Base-by-base conservation (phyloP, 2,113 vertebrate genomes). In the Anguilla japonica region DNA sequence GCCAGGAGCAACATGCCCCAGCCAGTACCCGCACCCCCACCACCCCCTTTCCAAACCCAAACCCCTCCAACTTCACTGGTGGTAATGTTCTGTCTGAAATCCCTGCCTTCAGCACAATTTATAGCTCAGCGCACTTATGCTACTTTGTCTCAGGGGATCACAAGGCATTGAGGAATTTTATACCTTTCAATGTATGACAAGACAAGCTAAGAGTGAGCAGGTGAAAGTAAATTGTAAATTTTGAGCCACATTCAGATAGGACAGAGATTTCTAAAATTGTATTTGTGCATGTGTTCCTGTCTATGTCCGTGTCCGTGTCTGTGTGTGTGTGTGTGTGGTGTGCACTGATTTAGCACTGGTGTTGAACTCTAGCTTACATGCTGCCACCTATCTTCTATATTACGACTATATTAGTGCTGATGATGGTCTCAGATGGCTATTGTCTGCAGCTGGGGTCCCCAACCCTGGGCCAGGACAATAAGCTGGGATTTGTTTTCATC, bases 81-180 rank as follows among this genome's bases (percentile, higher is more conserved):
- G 67, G 86, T 46, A 89, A 88, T 91, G 83, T 83, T 84, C 18
- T 85, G 84, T 84, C 86, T 81, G 79, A 87, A 83, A 79, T 46
- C 26, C 75, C 41, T 67, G 39, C 56, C 20, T 83, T 40, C 78
- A 56, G 85, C 29, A 41, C 78, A 86, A 84, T 89, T 85, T 83
- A 83, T 85, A n/a, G 41, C 34, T 56, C 57, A 53, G 41, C 80
- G 79, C 63, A 80, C 34, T 85, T 39, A 18, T 79, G 79, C 85
- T 14, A 81, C 39, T 22, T 67, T 78, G 67, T 83, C 67, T 82
- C 63, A 71, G 20, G 83, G 83, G n/a, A 83, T 40, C 16, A 16
- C 8, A 71, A 20, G 57, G 80, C 41, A 41, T 86, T 86, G 81
- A 79, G 29, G 57, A 86, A 40, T 50, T 89, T 43, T 39, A 57